Percentiles rank a stretch among this genome's conserved stretches.
phyloP scores from a whole-genome alignment of 2,113 vertebrate species.

The Limanda limanda region DNA sequence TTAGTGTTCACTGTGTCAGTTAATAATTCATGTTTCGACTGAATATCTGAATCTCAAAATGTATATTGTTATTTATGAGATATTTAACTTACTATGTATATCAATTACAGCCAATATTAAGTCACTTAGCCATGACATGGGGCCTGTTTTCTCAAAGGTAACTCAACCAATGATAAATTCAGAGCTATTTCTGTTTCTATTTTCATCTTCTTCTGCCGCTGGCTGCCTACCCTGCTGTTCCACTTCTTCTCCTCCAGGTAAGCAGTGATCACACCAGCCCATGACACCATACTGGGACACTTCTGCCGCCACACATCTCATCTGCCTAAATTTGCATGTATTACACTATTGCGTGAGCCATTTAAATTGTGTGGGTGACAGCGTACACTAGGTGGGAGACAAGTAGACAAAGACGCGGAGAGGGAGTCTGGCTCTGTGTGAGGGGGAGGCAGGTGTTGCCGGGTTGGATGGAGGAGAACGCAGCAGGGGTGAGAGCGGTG shows the following conservation, averaged over 20 bases:
- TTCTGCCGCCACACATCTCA: constrained; percentile 77
- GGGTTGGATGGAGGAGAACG: constrained; percentile 22
- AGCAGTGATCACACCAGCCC: constrained; percentile 72
- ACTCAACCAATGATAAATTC: not conserved
- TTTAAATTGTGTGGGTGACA: constrained; percentile 58
- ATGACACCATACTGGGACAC: constrained; percentile 74
- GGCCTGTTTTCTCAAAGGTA: not conserved
- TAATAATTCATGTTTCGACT: too few relatives aligned
- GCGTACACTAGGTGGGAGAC: constrained; percentile 48
- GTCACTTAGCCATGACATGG: not conserved
- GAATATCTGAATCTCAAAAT: too few relatives aligned
- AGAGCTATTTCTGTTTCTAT: constrained; percentile 25
- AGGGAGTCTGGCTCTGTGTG: constrained; percentile 15
- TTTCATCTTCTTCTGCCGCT: constrained; percentile 38
- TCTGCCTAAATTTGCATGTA: constrained; percentile 83
- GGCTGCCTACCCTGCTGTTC: constrained; percentile 69
- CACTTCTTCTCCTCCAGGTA: constrained; percentile 65
- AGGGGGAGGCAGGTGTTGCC: constrained; percentile 40
- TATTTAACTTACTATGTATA: too few relatives aligned
- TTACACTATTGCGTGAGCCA: constrained; percentile 71
- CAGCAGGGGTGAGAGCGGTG: constrained; percentile 40
- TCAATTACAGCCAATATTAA: not conserved
- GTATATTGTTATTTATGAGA: not conserved
- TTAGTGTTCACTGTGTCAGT: too few relatives aligned
- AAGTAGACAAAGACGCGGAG: constrained; percentile 35